Evolutionary conservation across 2,888 invertebrate species (phyloP), one percentile per base, ranked within the genome.

Genomic region (Electrophaes corylata): DNA sequence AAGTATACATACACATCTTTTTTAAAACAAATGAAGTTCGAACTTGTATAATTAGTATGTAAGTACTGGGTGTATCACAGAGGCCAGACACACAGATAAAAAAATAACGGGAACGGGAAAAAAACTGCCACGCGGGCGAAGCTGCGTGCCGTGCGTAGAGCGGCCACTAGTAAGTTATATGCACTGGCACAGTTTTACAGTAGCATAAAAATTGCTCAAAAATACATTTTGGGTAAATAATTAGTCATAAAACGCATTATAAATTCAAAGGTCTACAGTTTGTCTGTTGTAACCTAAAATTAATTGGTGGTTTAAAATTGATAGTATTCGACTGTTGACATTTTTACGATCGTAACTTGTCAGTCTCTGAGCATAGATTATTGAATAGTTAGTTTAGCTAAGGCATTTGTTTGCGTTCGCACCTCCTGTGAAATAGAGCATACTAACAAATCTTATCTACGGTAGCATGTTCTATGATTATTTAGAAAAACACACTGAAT

Each of bases 271-370:
- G n/a, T n/a, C n/a, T n/a, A n/a, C n/a, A n/a, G n/a, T n/a, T n/a
- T n/a, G n/a, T n/a, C n/a, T 14, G 44, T 40, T 56, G 54, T 60
- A 46, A 50, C 51, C 55, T 58, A 60, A 54, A 43, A 62, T 65
- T 67, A 62, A 67, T 65, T 63, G 63, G 57, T 52, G 40, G 55
- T 54, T 29, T 65, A 44, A 62, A 65, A 63, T 65, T 62, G 62
- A 65, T 67, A 59, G 63, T 51, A 31, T 62, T 60, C 45, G 37
- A 20, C 26, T 31, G 64, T 49, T 65, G 63, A 67, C 63, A 46
- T 62, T 62, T 66, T 69, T 64, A 67, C 63, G 64, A 64, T 56
- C 57, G 51, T 54, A 29, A 43, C 52, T 56, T 55, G 60, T 62
- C 62, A 67, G 41, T 43, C 44, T 52, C 43, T 46, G 41, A 55